Conservation (phyloP, 64 coral and sea anemone genomes). For the Montipora foliosa region DNA sequence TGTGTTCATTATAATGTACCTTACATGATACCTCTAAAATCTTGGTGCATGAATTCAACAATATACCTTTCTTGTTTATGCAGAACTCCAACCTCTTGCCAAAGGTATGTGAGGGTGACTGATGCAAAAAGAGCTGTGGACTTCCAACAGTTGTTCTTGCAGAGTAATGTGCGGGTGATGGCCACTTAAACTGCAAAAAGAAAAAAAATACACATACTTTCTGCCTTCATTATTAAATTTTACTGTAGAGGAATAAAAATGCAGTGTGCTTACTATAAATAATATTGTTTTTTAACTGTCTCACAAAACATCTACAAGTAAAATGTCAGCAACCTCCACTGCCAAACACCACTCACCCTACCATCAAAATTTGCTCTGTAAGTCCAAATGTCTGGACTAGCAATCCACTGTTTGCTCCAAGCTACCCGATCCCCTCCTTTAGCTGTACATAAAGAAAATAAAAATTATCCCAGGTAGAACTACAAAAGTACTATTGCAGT, state of each 20-base stretch:
- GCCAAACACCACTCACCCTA: conserved; percentile 63
- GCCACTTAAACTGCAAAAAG: conserved; percentile 75
- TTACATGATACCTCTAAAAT: too few species aligned
- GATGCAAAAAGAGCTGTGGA: conserved; percentile 38
- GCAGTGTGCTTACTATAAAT: too few species aligned
- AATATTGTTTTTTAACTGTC: too few species aligned
- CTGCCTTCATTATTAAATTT: too few species aligned
- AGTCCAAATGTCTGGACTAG: conserved; percentile 92
- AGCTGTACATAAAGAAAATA: conserved; percentile 48
- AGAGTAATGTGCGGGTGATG: conserved; percentile 82
- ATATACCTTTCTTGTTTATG: conserved; percentile 72
- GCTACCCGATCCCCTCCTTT: conserved; percentile 91
- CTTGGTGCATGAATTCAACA: too few species aligned
- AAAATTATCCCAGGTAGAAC: not conserved
- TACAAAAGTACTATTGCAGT: too few species aligned
- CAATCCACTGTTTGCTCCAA: conserved; percentile 97
- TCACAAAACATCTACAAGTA: too few species aligned
- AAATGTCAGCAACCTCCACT: not conserved
- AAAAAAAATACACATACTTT: too few species aligned
- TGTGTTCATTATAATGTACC: too few species aligned
- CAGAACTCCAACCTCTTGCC: conserved; percentile 60
- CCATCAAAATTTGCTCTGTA: conserved; percentile 87
- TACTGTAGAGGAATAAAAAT: too few species aligned
- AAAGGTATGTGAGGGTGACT: conserved; percentile 86
- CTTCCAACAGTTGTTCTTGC: conserved; percentile 60